Conservation (phyloP, 2,797 vertebrate genomes). For the Aphelocoma californica region DNA sequence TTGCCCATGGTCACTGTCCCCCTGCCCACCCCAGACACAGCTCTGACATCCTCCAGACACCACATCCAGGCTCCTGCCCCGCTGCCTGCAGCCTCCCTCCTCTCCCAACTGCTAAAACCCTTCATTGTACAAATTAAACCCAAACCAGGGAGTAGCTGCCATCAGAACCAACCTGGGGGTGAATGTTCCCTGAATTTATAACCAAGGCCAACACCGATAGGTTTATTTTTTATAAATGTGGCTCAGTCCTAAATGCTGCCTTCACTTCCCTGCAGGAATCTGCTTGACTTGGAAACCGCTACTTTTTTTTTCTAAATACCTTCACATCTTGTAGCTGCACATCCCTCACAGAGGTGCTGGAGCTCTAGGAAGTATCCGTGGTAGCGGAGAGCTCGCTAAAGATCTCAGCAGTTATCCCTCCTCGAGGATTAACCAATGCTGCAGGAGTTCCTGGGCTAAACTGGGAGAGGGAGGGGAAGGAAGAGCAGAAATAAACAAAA, state of each 20-base stretch:
- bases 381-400: not conserved
- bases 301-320: not conserved
- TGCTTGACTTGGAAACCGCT: not conserved
- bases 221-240: not conserved
- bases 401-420: not conserved
- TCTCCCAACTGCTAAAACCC: accelerated
- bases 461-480: not conserved
- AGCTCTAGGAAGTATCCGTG: not conserved
- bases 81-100: not conserved
- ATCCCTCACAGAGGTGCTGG: not conserved
- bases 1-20: accelerated
- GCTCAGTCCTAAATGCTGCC: not conserved
- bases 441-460: not conserved
- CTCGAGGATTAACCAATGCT: not conserved
- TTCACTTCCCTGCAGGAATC: not conserved
- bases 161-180: not conserved
- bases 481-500: not conserved
- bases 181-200: not conserved
- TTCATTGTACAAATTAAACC: accelerated
- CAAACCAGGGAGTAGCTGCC: not conserved
- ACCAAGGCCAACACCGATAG: not conserved
- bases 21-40: accelerated
- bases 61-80: not conserved
- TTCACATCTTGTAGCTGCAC: not conserved
- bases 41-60: accelerated